These are phyloP conservation scores for Timema cristinae DNA, from an alignment of 2,888 invertebrate genomes.

Conservation along the genomic window DNA sequence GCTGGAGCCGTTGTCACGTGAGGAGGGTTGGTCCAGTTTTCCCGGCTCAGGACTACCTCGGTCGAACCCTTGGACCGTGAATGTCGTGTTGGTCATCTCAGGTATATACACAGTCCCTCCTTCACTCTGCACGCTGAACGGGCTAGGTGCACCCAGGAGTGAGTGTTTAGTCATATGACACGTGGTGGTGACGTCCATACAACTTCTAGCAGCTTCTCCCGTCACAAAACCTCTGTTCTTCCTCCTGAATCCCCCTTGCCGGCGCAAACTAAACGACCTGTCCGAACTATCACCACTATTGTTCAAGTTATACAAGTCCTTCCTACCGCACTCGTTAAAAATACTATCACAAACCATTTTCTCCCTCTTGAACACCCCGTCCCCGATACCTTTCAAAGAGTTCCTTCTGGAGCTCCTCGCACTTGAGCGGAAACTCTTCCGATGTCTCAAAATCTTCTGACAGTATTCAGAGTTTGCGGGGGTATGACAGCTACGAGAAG, in stretches of 20 bases:
- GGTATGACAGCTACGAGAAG: no score
- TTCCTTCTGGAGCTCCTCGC: neutral
- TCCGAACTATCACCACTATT: conserved; percentile 16
- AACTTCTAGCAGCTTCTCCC: conserved; percentile 9
- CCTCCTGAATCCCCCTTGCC: conserved; percentile 29
- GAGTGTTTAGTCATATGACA: neutral
- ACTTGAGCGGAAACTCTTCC: no score
- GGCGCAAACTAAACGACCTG: conserved; percentile 22
- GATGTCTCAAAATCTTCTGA: no score
- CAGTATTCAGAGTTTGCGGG: no score
- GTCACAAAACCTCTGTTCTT: conserved; percentile 7
- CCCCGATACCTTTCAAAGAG: conserved; percentile 18
- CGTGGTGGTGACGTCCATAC: neutral
- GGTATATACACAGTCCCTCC: neutral
- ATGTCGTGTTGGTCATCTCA: neutral
- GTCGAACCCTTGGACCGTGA: neutral
- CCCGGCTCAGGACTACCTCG: neutral
- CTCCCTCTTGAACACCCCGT: conserved; percentile 21
- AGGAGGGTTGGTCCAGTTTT: neutral
- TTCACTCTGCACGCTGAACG: neutral
- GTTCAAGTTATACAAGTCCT: neutral
- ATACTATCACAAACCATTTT: conserved; percentile 24
- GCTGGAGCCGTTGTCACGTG: conserved; percentile 35
- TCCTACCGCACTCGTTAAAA: conserved; percentile 12
- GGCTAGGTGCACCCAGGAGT: neutral